These are phyloP conservation scores for Melanotus villosus DNA, from an alignment of 2,888 invertebrate genomes.

Conservation along the genomic window DNA sequence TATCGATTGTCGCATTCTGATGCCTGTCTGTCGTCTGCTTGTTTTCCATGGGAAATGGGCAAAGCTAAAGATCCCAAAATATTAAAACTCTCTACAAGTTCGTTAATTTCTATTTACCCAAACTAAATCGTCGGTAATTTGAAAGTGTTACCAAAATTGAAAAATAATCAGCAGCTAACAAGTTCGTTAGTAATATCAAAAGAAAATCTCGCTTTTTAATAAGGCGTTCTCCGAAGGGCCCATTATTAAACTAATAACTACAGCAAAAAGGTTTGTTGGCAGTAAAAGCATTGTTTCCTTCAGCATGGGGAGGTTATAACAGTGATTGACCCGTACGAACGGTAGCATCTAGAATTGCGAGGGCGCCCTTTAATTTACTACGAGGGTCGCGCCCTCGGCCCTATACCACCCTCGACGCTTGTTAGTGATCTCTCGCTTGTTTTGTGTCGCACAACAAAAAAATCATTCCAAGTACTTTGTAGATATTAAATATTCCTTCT, in stretches of 20 bases:
- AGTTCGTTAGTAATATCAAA: too few species aligned
- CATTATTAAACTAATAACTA: slow-evolving; percentile 43
- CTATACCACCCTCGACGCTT: slow-evolving; percentile 67
- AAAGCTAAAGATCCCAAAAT: too few species aligned
- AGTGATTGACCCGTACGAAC: slow-evolving; percentile 56
- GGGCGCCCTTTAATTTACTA: slow-evolving; percentile 67
- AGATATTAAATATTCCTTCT: slow-evolving; percentile 33
- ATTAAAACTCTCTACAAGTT: too few species aligned
- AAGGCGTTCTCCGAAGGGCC: neutral
- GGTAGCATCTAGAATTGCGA: slow-evolving; percentile 61
- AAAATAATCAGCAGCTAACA: too few species aligned
- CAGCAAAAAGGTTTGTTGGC: slow-evolving; percentile 42
- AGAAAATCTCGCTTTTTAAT: too few species aligned
- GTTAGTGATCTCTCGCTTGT: slow-evolving; percentile 63
- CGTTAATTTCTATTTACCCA: too few species aligned
- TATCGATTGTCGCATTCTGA: too few species aligned
- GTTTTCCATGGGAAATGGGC: too few species aligned
- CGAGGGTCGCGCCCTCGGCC: slow-evolving; percentile 66
- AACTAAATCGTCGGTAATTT: too few species aligned
- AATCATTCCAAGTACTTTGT: slow-evolving; percentile 51
- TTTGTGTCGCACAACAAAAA: slow-evolving; percentile 58
- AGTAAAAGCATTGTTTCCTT: slow-evolving; percentile 43
- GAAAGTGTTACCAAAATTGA: too few species aligned
- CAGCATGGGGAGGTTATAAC: slow-evolving; percentile 50
- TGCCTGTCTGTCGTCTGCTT: too few species aligned